These are phyloP conservation scores for Nothoprocta pentlandii DNA, from an alignment of 2,113 vertebrate genomes.

Conservation along the genomic window DNA sequence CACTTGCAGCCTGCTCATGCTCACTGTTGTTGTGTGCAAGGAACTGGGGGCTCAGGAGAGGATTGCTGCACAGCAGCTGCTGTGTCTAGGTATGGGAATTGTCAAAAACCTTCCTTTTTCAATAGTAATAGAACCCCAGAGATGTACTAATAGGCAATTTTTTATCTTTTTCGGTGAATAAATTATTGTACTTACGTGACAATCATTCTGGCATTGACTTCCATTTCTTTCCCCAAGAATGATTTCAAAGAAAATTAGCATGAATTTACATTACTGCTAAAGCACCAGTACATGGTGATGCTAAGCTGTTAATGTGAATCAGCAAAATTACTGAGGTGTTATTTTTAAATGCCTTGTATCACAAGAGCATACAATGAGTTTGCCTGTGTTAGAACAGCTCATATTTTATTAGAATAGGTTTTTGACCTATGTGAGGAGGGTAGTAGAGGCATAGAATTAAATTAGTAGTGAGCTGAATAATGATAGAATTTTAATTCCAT, in stretches of 20 bases:
- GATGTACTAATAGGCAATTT: background rate
- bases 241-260: conserved; percentile 39
- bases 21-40: background rate
- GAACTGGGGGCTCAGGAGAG: background rate
- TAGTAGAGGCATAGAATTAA: background rate
- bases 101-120: background rate
- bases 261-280: conserved; percentile 45
- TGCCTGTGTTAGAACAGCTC: background rate
- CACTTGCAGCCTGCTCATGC: background rate
- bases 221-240: background rate
- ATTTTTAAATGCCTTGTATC: conserved; percentile 11
- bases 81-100: background rate
- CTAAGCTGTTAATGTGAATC: conserved; percentile 23
- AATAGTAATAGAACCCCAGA: background rate
- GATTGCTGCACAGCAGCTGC: background rate
- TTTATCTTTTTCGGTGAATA: background rate
- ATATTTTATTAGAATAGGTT: background rate
- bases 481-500: background rate
- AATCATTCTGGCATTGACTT: conserved; percentile 36
- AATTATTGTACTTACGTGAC: background rate
- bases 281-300: conserved; percentile 2
- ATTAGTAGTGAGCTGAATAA: background rate
- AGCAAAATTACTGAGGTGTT: conserved; percentile 5
- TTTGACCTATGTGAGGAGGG: background rate
- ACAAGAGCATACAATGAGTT: background rate